phyloP scores from a whole-genome alignment of 2,888 invertebrate species.

The Euzophera pinguis region DNA sequence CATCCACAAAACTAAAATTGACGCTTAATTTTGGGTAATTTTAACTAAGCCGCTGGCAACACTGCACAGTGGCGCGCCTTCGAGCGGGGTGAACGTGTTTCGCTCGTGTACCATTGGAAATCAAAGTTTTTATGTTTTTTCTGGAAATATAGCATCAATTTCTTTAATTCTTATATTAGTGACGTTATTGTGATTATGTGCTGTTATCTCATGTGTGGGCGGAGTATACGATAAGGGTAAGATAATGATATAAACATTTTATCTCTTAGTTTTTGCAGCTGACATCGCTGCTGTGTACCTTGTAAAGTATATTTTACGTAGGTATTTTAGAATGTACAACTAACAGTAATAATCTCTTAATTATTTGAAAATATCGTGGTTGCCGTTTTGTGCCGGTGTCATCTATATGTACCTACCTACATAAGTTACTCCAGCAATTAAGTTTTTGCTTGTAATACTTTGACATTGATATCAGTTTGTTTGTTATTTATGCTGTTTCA shows the following conservation, averaged over 20 bases:
- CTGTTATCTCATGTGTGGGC: constrained; percentile 58
- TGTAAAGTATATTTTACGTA: constrained; percentile 30
- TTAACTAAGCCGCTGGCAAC: constrained; percentile 43
- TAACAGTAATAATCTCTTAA: constrained; percentile 22
- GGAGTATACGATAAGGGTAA: constrained; percentile 72
- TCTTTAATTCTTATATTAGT: constrained; percentile 41
- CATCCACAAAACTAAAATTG: too few relatives aligned
- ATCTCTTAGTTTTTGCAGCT: constrained; percentile 31
- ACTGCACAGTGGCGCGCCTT: constrained; percentile 60
- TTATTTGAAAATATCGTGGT: constrained; percentile 7
- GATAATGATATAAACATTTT: constrained; percentile 39
- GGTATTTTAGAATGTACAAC: constrained; percentile 27
- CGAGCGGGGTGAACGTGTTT: constrained; percentile 43
- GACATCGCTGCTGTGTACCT: constrained; percentile 41
- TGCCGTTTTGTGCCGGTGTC: constrained; percentile 8
- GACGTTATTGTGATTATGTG: constrained; percentile 71
- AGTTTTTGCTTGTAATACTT: constrained; percentile 9
- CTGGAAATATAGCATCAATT: constrained; percentile 46
- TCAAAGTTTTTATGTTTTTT: constrained; percentile 66
- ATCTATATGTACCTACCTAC: neutral
- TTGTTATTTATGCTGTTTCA: constrained; percentile 20
- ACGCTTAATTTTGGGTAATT: constrained; percentile 16
- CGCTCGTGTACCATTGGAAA: constrained; percentile 53
- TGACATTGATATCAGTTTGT: constrained; percentile 16
- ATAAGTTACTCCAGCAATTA: neutral